Base-by-base conservation (phyloP, 1,140 invertebrate genomes). In the Aleiodes sp. region DNA sequence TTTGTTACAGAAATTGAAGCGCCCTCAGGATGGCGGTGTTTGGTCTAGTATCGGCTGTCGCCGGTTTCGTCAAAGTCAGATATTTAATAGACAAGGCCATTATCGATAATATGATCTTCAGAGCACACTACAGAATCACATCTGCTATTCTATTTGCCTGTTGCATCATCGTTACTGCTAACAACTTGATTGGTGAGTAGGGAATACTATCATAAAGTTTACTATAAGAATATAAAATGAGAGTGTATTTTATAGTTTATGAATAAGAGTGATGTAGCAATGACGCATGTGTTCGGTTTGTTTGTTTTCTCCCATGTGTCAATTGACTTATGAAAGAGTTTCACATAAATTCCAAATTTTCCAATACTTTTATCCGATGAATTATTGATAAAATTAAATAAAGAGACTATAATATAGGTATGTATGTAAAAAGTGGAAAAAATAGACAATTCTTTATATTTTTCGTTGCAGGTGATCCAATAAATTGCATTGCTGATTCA, bases 51-150 rank as follows among this genome's bases (percentile, higher is more conserved):
- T 94, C 93, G 75, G 90, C 93, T 68, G 92, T 95, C 66, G 93
- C 93, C 85, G 92, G 93, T 83, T 94, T 95, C 82, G 89, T 95
- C 75, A 95, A 95, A 88, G 92, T 95, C 74, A 91, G 94, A 79
- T 94, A 92, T 87, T 88, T 94, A 61, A 89, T 93, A 78, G 94
- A 95, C 88, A 94, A 93, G 80, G 94, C 94, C 65, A 87, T 93
- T 69, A 96, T 96, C 76, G 95, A 97, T 86, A 96, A 96, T 81
- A 92, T 94, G 88, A 90, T 95, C 6, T 97, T 97, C 87, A 88
- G 95, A 68, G 91, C 95, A 72, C 95, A 97, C 80, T 97, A 97
- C 81, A 90, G 94, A 82, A 91, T 96, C 78, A 97, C 96, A 0
- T 91, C 94, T 26, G 93, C 95, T 33, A 92, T 96, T 75, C 87